A percentile compares a stretch with the other conserved stretches of the same genome.
Evolutionary conservation across 2,797 vertebrate genomes (phyloP).

Genomic region (Sciurus carolinensis): DNA sequence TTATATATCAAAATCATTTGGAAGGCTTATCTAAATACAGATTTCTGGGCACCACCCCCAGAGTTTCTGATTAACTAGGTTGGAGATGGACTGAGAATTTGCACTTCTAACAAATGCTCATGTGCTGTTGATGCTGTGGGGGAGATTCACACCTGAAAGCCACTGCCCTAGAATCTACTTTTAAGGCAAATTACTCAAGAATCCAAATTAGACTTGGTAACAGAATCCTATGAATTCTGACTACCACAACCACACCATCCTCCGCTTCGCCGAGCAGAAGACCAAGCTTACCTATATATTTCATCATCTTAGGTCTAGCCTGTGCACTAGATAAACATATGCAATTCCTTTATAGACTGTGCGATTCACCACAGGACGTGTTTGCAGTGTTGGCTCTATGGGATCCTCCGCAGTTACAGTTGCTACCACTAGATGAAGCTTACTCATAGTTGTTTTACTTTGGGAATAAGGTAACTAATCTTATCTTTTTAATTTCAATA

Average conservation of each 20-base stretch:
- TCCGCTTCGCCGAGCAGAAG: not conserved
- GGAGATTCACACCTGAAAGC: not conserved
- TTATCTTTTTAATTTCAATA: constrained; percentile 45
- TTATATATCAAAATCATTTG: not conserved
- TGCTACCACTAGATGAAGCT: constrained; percentile 68
- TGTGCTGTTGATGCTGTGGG: not conserved
- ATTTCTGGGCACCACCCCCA: not conserved
- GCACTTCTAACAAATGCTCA: not conserved
- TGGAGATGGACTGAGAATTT: not conserved
- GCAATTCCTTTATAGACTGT: not conserved
- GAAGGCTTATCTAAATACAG: not conserved
- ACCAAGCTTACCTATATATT: not conserved
- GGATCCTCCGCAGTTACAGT: not conserved
- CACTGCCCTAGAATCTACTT: not conserved
- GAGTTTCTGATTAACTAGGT: not conserved
- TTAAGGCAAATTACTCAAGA: not conserved
- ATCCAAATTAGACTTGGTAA: constrained; percentile 12
- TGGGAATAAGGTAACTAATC: not conserved
- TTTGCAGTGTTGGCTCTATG: not conserved
- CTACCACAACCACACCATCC: not conserved
- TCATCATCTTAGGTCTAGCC: not conserved
- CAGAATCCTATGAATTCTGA: not conserved
- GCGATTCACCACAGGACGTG: not conserved
- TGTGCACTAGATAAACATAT: not conserved
- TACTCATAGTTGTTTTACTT: not conserved